Evolutionary conservation across 37 sponge, comb jelly and placozoan genomes (phyloP).

Genomic region (Halichondria panicea): DNA sequence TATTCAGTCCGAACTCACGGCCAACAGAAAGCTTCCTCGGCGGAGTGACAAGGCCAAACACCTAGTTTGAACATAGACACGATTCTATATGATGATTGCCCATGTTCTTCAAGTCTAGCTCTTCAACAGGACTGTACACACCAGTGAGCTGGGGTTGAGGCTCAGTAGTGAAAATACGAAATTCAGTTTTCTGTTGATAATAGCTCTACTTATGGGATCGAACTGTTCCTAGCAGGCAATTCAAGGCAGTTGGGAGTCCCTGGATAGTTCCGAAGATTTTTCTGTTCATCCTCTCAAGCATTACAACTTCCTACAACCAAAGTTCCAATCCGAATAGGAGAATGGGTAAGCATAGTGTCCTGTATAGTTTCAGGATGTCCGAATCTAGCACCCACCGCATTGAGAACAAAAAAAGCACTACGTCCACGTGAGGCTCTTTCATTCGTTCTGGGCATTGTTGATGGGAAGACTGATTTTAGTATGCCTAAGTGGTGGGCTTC

Average conservation of each 20-base stretch:
- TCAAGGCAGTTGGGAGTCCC: slow-evolving; percentile 1
- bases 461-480: neutral
- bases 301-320: neutral
- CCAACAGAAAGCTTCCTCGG: too few relatives aligned
- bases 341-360: neutral
- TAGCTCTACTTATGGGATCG: neutral
- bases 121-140: too few relatives aligned
- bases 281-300: neutral
- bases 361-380: neutral
- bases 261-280: slow-evolving; percentile 7
- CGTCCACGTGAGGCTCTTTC: neutral
- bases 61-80: too few relatives aligned
- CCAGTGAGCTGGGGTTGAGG: neutral
- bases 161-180: neutral
- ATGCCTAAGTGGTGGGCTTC: too few relatives aligned
- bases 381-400: slow-evolving; percentile 3
- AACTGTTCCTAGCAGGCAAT: neutral
- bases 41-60: too few relatives aligned
- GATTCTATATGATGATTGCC: too few relatives aligned
- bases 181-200: neutral
- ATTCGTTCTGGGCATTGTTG: neutral
- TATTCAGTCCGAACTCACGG: too few relatives aligned
- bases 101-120: too few relatives aligned
- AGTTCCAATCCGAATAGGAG: slow-evolving; percentile 1
- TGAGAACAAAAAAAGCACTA: slow-evolving; percentile 8